Evolutionary conservation across 53 echinoderm and acorn worm genomes (phyloP), one percentile per base, ranked within the genome.

Genomic region (Henricia sp.): DNA sequence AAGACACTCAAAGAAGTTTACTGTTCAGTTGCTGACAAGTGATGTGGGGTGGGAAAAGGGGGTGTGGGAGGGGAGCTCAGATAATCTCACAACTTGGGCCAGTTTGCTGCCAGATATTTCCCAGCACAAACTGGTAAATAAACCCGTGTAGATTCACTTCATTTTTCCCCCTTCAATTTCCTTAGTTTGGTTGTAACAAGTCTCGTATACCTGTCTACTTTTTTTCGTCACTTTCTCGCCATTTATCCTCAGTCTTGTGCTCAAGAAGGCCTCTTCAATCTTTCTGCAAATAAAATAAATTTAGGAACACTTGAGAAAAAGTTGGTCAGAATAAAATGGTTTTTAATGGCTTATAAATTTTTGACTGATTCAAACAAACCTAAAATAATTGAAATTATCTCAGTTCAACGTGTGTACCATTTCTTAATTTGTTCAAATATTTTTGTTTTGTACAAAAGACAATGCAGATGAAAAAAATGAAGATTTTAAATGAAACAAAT

Each of bases 191-290:
- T 51, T 13, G 37, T 57, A 37, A 25, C 9, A n/a, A n/a, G n/a
- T n/a, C n/a, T n/a, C 1, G 13, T 72, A 68, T 70, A 96, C 96
- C 88, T 84, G 89, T 84, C 82, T 89, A 71, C 96, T 94, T 85
- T 96, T 96, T 57, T 96, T 96, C 8, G 86, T 71, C 24, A 96
- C 84, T 65, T 88, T 87, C 58, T 91, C 89, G 11, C 80, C 90
- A 40, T 96, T 96, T 27, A 88, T 39, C 54, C 85, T 74, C 60
- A 96, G 60, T 54, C 82, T 93, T 37, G 46, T 86, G 44, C 42
- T 52, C 10, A 96, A 76, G 71, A 90, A 96, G 32, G 93, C 91
- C 80, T 93, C 96, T 68, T 96, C 96, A 29, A 96, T 62, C 84
- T 93, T 93, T 58, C 96, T 96, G 55, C 4, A 85, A 84, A 44